Evolutionary conservation across 1,140 invertebrate species (phyloP).

Genomic region (Nasonia vitripennis): DNA sequence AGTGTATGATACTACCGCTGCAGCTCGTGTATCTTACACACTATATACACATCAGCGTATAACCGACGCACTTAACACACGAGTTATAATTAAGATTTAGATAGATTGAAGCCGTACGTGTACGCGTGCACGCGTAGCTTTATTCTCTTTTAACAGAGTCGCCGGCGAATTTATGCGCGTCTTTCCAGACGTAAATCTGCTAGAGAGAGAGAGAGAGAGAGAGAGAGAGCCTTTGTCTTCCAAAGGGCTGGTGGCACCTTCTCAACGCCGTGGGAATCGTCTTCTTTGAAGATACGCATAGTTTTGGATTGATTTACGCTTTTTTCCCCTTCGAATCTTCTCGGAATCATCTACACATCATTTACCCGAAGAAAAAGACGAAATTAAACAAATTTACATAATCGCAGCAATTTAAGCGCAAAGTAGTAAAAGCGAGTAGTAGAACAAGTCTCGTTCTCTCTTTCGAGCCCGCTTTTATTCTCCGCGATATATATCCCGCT

Average conservation of each 20-base stretch:
- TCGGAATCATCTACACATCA: too few species aligned
- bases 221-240: slow-evolving; percentile 13
- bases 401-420: too few species aligned
- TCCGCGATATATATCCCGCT: not conserved
- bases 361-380: too few species aligned
- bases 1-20: not conserved
- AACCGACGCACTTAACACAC: slow-evolving; percentile 31
- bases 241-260: too few species aligned
- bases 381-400: too few species aligned
- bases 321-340: too few species aligned
- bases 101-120: slow-evolving; percentile 32
- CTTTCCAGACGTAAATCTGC: slow-evolving; percentile 30
- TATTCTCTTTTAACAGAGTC: slow-evolving; percentile 9
- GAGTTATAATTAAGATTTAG: slow-evolving; percentile 49
- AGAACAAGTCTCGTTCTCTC: not conserved
- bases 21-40: not conserved
- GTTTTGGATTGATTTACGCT: too few species aligned
- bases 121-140: not conserved
- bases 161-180: not conserved
- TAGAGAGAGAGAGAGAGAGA: not conserved
- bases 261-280: not conserved
- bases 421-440: not conserved
- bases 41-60: not conserved
- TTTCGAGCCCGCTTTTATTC: not conserved
- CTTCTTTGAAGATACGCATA: not conserved